phyloP scores from a whole-genome alignment of 2,797 vertebrate genomes.

The Characodon lateralis region DNA sequence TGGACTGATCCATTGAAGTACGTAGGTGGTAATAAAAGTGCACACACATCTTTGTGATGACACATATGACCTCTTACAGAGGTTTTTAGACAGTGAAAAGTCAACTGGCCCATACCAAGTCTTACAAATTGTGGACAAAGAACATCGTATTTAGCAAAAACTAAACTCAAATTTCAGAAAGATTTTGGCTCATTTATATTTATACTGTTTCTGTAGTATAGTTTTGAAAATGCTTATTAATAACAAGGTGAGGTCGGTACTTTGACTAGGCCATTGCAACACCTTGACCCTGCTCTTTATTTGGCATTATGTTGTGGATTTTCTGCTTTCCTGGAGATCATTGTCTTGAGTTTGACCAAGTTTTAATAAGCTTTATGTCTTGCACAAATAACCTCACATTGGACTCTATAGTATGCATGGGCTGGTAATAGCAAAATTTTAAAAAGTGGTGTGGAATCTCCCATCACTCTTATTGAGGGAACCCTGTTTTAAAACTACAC shows the following conservation, averaged over 20 bases:
- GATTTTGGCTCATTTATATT: background rate
- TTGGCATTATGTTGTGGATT: background rate
- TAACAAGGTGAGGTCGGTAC: background rate
- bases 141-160: background rate
- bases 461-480: too few relatives aligned
- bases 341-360: background rate
- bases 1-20: slow-evolving; percentile 14
- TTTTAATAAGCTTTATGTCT: background rate
- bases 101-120: background rate
- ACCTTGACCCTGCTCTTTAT: background rate
- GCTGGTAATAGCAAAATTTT: background rate
- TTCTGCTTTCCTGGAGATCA: background rate
- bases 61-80: background rate
- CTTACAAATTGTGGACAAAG: background rate
- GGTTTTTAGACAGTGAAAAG: background rate
- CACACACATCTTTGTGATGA: background rate
- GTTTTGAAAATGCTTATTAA: background rate
- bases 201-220: background rate
- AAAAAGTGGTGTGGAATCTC: background rate
- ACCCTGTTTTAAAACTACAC: too few relatives aligned
- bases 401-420: background rate
- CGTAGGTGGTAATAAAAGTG: slow-evolving; percentile 17
- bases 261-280: background rate
- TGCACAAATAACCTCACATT: background rate
- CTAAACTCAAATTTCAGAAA: background rate